Evolutionary conservation across 2,113 vertebrate genomes (phyloP), one percentile per base, ranked within the genome.

Genomic region (Tyto alba): DNA sequence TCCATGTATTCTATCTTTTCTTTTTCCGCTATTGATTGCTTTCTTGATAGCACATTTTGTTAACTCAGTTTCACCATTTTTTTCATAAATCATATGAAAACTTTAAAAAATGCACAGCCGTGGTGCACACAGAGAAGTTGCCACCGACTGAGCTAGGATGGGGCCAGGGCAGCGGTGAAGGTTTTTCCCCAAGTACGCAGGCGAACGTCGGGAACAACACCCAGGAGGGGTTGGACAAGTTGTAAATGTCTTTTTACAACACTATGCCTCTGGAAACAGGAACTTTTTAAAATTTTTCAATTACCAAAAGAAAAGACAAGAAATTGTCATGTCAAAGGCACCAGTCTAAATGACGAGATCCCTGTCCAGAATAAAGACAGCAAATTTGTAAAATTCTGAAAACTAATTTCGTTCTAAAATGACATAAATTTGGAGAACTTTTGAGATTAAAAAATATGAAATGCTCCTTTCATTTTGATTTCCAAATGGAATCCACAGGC

Each of bases 21-120:
- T 34, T 76, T 9, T 18, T 3, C 34, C 7, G 1, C 22, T 22
- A 26, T 17, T 18, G 32, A 74, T 62, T 50, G 9, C 7, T 62
- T 45, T 48, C 25, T 41, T 43, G 30, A 10, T 9, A 69, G 20
- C 21, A 26, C 10, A 15, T 56, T 34, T 40, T 62, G 7, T 27
- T 40, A 43, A 38, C 15, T 75, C 32, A 0, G 2, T 52, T 80
- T 76, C 50, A 47, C 7, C 13, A 0, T 0, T 40, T 38, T 29
- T 77, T 47, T 11, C 2, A 40, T 9, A 66, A 78, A 41, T n/a
- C 18, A 21, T 21, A 48, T 0, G 0, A 79, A 83, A 91, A 41
- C 6, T 32, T 57, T 5, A 7, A 48, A 23, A 71, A 13, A 16
- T 1, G 13, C 40, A 36, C 29, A 34, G 21, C 53, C 3, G 0